Conservation (phyloP, 2,797 vertebrate species). For the Cossypha polioptera region DNA sequence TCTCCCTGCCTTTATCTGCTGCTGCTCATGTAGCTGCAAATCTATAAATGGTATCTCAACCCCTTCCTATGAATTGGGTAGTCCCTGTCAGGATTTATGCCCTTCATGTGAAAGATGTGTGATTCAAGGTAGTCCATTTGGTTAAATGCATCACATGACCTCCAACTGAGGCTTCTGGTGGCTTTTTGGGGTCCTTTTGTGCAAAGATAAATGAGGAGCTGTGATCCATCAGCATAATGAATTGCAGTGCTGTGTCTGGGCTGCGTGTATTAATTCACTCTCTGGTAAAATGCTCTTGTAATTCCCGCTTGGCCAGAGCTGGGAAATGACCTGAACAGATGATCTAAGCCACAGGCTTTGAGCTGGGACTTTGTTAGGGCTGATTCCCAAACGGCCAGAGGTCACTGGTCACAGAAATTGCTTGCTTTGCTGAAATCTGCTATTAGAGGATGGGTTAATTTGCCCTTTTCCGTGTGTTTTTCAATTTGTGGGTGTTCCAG, state of each 20-base stretch:
- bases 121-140: background rate
- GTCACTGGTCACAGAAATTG: background rate
- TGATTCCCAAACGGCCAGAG: background rate
- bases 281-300: background rate
- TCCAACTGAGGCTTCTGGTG: background rate
- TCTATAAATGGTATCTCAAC: background rate
- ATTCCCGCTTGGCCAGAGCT: background rate
- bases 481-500: background rate
- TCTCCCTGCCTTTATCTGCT: background rate
- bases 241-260: background rate
- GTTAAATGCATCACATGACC: background rate
- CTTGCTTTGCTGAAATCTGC: background rate
- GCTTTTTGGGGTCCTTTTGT: background rate
- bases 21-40: background rate
- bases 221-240: background rate
- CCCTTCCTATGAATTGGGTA: background rate
- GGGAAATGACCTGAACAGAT: constrained; percentile 8
- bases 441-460: background rate
- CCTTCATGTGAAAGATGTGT: background rate
- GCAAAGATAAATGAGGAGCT: background rate
- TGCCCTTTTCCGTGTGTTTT: background rate
- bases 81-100: background rate
- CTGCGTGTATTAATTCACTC: background rate
- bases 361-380: background rate
- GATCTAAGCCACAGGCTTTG: background rate